phyloP scores from a whole-genome alignment of 2,888 invertebrate species.

The Mimumesa dahlbomi region DNA sequence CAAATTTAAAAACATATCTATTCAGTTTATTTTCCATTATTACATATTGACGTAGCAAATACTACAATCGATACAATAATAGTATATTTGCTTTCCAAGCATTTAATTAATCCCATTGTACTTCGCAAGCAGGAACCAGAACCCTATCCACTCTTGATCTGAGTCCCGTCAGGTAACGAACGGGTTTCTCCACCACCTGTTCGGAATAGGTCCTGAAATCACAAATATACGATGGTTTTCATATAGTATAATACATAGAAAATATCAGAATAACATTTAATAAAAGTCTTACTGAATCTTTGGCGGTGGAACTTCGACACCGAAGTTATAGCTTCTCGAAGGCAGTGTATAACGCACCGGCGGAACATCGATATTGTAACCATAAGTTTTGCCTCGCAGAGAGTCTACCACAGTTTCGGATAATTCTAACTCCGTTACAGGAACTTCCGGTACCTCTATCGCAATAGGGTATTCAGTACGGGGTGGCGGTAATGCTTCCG shows the following conservation, averaged over 20 bases:
- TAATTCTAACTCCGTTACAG: conserved; percentile 17
- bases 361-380: conserved; percentile 39
- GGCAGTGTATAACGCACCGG: neutral
- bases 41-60: too few relatives aligned
- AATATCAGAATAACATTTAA: neutral
- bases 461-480: too few relatives aligned
- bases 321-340: conserved; percentile 28
- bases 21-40: too few relatives aligned
- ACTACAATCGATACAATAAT: too few relatives aligned
- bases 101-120: too few relatives aligned
- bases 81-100: too few relatives aligned
- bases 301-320: conserved; percentile 26
- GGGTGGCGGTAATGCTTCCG: too few relatives aligned
- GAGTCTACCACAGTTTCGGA: conserved; percentile 42
- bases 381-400: conserved; percentile 47
- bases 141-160: conserved; percentile 56
- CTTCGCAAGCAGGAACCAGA: conserved; percentile 59
- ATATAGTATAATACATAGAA: too few relatives aligned
- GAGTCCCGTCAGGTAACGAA: conserved; percentile 48
- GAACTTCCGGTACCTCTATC: too few relatives aligned
- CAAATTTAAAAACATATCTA: too few relatives aligned
- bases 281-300: conserved; percentile 18
- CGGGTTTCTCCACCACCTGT: neutral
- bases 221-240: too few relatives aligned
- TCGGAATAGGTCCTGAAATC: conserved; percentile 11